phyloP scores from a whole-genome alignment of 1,140 invertebrate genomes.

The Aphaenogaster ashmeadi region DNA sequence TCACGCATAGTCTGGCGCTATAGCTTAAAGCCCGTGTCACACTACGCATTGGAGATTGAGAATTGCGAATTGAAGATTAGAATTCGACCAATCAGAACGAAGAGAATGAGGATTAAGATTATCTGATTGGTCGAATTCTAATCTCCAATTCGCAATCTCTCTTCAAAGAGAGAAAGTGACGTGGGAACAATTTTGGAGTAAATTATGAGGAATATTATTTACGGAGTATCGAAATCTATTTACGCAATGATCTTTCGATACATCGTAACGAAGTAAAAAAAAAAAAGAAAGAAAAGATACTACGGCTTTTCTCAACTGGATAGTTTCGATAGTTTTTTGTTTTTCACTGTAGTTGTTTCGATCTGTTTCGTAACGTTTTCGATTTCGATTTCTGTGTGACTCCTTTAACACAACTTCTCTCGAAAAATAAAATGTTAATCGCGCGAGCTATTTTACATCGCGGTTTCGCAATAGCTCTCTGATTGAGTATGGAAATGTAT shows the following conservation, averaged over 20 bases:
- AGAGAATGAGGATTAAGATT: too few relatives aligned
- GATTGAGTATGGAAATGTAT: conserved; percentile 56
- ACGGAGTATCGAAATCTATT: not conserved
- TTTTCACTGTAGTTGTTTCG: not conserved
- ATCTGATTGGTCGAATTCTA: too few relatives aligned
- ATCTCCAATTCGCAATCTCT: too few relatives aligned
- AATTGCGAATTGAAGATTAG: too few relatives aligned
- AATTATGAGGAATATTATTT: not conserved
- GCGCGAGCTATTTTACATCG: conserved; percentile 19
- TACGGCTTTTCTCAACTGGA: not conserved
- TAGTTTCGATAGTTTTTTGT: not conserved
- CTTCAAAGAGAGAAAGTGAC: not conserved
- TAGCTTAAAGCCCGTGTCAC: too few relatives aligned
- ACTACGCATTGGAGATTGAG: too few relatives aligned
- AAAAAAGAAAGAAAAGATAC: not conserved
- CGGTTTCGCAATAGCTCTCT: conserved; percentile 17
- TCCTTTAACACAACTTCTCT: not conserved
- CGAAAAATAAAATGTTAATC: conserved; percentile 51
- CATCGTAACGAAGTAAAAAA: not conserved
- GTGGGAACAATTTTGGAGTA: not conserved
- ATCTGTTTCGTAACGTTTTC: not conserved
- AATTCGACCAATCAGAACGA: too few relatives aligned
- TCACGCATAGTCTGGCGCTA: not conserved
- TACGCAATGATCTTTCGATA: not conserved
- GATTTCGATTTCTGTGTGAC: not conserved